Evolutionary conservation across 2,113 vertebrate species (phyloP), one percentile per base, ranked within the genome.

Genomic region (Gallinago paraguaiae): DNA sequence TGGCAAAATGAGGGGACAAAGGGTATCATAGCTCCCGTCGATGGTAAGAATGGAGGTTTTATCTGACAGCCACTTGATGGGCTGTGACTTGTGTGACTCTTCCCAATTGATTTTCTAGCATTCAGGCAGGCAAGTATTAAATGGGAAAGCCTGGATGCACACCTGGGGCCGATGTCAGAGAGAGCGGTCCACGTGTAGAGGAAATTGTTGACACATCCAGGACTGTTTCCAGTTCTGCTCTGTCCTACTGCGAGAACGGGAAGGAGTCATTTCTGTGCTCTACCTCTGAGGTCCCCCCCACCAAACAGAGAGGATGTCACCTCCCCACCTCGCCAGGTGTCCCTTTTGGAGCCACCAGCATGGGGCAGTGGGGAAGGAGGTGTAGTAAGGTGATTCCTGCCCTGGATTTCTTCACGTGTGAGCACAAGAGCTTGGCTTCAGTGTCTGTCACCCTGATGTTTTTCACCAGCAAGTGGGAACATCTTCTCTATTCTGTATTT

Each of bases 271-370:
- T 83, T 67, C 43, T 4, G 0, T 51, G 39, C 2, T 3, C 10
- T 51, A 27, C 25, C 22, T 39, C 10, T 24, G 24, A 46, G 39
- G 41, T 15, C 31, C 43, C 86, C 86, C 53, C 9, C 28, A 33
- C 13, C 31, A 35, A 72, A 39, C 15, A 68, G 23, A 22, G 31
- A 46, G 41, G 41, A 23, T 5, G 7, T 61, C 70, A 39, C 53
- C 28, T 64, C 56, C 59, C 4, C n/a, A 13, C 69, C 45, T 61
- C 3, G 0, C 53, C 39, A 31, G 77, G 19, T 39, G 24, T 23
- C 43, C 63, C 2, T 70, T 74, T 59, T 2, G 1, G 68, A 76
- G 64, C 2, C 3, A 20, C 0, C 0, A 15, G 27, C 18, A 12
- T n/a, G 43, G 51, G 65, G 75, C 61, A 48, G 11, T 10, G 10